These are phyloP conservation scores for Notiomystis cincta DNA, from an alignment of 2,113 vertebrate species.

Conservation along the genomic window DNA sequence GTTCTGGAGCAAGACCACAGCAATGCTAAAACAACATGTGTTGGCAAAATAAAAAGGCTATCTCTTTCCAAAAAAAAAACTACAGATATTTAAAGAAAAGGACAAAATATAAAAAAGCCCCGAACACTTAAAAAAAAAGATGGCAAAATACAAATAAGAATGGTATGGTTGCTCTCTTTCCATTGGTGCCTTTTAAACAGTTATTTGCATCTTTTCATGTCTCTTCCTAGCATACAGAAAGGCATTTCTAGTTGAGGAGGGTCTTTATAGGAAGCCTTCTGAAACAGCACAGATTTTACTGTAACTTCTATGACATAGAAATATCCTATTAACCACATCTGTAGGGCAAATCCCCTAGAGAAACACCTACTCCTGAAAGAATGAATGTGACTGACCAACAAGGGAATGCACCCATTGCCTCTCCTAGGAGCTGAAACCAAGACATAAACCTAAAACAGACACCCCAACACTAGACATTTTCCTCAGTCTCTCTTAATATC, in stretches of 20 bases:
- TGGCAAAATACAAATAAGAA: background rate
- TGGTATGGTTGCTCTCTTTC: background rate
- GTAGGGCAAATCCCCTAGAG: background rate
- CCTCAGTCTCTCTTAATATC: background rate
- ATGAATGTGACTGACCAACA: background rate
- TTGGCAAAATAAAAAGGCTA: background rate
- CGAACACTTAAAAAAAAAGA: background rate
- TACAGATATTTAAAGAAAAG: background rate
- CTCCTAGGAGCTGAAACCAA: background rate
- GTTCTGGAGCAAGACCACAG: background rate
- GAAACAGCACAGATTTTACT: background rate
- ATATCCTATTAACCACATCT: background rate
- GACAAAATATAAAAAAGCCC: accelerated
- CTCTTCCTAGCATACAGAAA: background rate
- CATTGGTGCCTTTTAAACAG: background rate
- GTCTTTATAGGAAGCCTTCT: background rate
- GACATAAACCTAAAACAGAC: background rate
- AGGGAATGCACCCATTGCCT: background rate
- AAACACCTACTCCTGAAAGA: background rate
- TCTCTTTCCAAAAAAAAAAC: background rate
- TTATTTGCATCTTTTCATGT: background rate
- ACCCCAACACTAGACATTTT: background rate
- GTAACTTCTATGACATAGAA: background rate
- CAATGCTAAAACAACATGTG: background rate
- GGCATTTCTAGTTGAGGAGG: background rate